Evolutionary conservation across 1,140 invertebrate species (phyloP).

Genomic region (Thaumatotibia leucotreta): DNA sequence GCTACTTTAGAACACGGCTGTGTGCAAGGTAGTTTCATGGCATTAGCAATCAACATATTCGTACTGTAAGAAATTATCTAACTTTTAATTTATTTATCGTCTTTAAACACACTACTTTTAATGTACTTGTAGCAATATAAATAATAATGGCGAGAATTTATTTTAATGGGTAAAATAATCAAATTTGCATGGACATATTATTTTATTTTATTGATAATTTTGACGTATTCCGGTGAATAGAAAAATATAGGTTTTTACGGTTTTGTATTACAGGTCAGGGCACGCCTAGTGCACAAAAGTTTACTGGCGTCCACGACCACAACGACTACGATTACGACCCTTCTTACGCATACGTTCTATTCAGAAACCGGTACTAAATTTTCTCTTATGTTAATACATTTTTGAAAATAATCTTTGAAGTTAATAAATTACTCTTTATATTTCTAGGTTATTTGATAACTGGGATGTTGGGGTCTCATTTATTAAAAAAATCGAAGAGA

Average conservation of each 20-base stretch:
- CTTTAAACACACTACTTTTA: too few species aligned
- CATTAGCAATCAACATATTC: neutral
- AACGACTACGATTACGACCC: slow-evolving; percentile 80
- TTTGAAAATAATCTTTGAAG: too few species aligned
- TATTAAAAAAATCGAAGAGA: slow-evolving; percentile 77
- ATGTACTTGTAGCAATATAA: too few species aligned
- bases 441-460: slow-evolving; percentile 49
- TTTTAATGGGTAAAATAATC: neutral
- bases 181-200: neutral
- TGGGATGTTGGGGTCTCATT: slow-evolving; percentile 79
- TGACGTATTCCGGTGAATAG: too few species aligned
- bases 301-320: slow-evolving; percentile 47
- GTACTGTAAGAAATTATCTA: too few species aligned
- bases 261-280: slow-evolving; percentile 50
- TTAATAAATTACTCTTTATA: too few species aligned
- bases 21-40: neutral
- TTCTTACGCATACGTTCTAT: slow-evolving; percentile 82
- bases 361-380: slow-evolving; percentile 78
- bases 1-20: neutral
- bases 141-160: too few species aligned
- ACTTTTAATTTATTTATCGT: too few species aligned
- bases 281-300: slow-evolving; percentile 29
- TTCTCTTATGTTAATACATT: slow-evolving; percentile 6
- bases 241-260: neutral
- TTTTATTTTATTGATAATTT: too few species aligned